These are phyloP conservation scores for Plectropomus leopardus DNA, from an alignment of 2,113 vertebrate genomes.

Conservation along the genomic window DNA sequence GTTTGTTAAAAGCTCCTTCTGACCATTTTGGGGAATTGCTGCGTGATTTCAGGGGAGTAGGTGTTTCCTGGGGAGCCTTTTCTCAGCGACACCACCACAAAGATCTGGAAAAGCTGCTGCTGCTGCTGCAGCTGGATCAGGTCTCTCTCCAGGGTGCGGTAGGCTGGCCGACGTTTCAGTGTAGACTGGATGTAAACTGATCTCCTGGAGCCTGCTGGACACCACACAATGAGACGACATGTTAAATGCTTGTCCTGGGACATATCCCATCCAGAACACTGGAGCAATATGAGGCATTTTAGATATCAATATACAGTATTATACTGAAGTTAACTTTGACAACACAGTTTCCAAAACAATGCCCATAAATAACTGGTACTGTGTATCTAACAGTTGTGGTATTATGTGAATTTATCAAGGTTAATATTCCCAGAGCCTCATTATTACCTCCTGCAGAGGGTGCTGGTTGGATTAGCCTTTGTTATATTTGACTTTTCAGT, in stretches of 20 bases:
- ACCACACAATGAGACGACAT: slow-evolving; percentile 41
- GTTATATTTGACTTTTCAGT: background rate
- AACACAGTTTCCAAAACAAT: background rate
- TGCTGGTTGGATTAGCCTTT: background rate
- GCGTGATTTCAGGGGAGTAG: slow-evolving; percentile 92
- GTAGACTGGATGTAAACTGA: slow-evolving; percentile 87
- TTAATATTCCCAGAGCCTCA: slow-evolving; percentile 16
- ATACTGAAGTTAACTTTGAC: background rate
- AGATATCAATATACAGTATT: slow-evolving; percentile 2
- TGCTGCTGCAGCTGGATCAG: slow-evolving; percentile 95
- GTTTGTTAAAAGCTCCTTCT: slow-evolving; percentile 22
- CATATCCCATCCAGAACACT: slow-evolving; percentile 8
- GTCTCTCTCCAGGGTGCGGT: slow-evolving; percentile 95
- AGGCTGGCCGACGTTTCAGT: slow-evolving; percentile 89
- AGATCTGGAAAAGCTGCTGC: slow-evolving; percentile 95
- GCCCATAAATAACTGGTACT: background rate
- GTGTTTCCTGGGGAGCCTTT: slow-evolving; percentile 86
- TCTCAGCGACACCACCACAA: slow-evolving; percentile 96
- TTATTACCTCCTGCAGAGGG: background rate
- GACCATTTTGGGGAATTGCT: slow-evolving; percentile 97
- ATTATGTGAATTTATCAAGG: background rate
- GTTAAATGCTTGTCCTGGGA: slow-evolving; percentile 22
- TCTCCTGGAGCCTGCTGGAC: slow-evolving; percentile 85
- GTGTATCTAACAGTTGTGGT: background rate
- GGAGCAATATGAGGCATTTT: background rate